Conservation (phyloP, 2,797 vertebrate species). For the Cirrhinus molitorella region DNA sequence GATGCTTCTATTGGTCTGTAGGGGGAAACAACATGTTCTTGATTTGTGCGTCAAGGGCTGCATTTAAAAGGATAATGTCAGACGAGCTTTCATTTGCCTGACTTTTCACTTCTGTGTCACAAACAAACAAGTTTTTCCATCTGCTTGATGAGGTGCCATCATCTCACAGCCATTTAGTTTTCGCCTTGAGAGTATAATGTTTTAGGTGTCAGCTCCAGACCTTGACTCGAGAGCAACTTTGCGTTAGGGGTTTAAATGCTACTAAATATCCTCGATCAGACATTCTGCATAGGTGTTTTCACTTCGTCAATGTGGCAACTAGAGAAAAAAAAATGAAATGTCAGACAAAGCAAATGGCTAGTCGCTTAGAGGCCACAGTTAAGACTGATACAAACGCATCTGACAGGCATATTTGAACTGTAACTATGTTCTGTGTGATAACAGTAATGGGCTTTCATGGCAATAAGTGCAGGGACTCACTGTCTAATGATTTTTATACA, state of each 20-base stretch:
- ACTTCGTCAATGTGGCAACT: slow-evolving; percentile 19
- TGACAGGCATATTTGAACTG: slow-evolving; percentile 9
- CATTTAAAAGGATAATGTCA: slow-evolving; percentile 59
- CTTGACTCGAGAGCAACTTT: slow-evolving; percentile 45
- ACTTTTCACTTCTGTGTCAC: slow-evolving; percentile 54
- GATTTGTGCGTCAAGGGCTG: slow-evolving; percentile 39
- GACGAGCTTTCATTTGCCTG: slow-evolving; percentile 48
- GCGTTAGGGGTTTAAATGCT: slow-evolving; percentile 50
- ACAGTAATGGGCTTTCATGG: slow-evolving; percentile 30
- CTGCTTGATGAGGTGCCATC: slow-evolving; percentile 57
- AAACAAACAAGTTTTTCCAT: slow-evolving; percentile 58
- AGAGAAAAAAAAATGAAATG: slow-evolving; percentile 39
- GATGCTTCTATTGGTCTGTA: slow-evolving; percentile 40
- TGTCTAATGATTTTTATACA: slow-evolving; percentile 30
- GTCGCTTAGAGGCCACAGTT: neutral
- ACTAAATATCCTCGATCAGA: slow-evolving; percentile 32
- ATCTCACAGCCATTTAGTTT: slow-evolving; percentile 54
- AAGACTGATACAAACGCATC: slow-evolving; percentile 19
- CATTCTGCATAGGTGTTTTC: neutral
- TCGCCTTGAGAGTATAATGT: slow-evolving; percentile 55
- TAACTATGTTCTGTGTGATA: slow-evolving; percentile 23
- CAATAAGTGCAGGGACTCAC: neutral
- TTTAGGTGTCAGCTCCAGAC: slow-evolving; percentile 55
- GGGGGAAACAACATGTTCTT: slow-evolving; percentile 47
- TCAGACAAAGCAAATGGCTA: slow-evolving; percentile 22